Evolutionary conservation across 2,797 vertebrate genomes (phyloP).

Genomic region (Eospalax fontanierii): DNA sequence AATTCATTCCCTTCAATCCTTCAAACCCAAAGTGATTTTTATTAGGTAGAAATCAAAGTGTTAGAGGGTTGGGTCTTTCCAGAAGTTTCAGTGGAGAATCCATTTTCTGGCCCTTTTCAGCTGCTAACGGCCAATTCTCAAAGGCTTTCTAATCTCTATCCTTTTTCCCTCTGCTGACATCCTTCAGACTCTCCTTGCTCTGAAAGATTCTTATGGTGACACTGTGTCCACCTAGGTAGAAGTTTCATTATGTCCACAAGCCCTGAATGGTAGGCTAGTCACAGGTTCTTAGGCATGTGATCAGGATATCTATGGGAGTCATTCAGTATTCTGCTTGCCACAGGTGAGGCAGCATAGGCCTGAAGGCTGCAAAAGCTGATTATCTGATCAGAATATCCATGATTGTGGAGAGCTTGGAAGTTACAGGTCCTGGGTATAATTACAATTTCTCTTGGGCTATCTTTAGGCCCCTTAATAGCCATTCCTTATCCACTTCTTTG

Average conservation of each 20-base stretch:
- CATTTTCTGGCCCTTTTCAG: neutral
- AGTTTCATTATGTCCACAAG: neutral
- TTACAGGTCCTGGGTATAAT: no score
- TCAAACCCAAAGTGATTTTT: neutral
- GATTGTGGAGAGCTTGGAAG: no score
- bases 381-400: no score
- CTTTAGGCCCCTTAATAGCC: no score
- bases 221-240: neutral
- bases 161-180: neutral
- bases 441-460: no score
- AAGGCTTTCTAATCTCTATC: slow-evolving; percentile 18
- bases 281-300: neutral
- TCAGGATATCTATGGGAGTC: neutral
- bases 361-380: no score
- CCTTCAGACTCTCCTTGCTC: neutral
- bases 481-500: no score
- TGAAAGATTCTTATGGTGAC: neutral
- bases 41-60: neutral
- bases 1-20: neutral
- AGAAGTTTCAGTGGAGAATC: neutral
- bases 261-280: neutral
- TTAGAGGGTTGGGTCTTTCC: neutral
- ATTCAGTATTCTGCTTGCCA: neutral
- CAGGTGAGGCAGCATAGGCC: neutral
- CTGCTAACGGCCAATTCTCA: neutral